phyloP scores from a whole-genome alignment of 2,113 vertebrate species.

The Tylochromis polylepis region DNA sequence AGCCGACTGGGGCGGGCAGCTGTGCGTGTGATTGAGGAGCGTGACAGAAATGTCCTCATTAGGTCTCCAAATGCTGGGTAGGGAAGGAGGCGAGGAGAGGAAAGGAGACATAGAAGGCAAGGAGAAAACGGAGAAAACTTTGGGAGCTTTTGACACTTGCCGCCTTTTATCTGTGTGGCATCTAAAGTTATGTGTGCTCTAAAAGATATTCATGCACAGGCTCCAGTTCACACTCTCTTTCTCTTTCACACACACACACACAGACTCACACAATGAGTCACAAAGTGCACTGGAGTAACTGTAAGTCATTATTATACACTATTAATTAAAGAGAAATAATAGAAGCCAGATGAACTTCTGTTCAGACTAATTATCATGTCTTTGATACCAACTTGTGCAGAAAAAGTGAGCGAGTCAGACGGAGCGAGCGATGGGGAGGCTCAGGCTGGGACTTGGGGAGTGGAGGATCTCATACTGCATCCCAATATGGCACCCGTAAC shows the following conservation, averaged over 20 bases:
- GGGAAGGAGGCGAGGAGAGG: constrained; percentile 36
- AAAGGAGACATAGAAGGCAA: constrained; percentile 4
- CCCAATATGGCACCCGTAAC: constrained; percentile 57
- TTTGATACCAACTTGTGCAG: constrained; percentile 73
- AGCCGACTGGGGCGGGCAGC: constrained; percentile 59
- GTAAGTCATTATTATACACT: constrained; percentile 66
- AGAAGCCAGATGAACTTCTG: constrained; percentile 73
- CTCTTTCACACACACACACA: background rate
- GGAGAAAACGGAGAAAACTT: constrained; percentile 60
- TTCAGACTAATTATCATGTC: constrained; percentile 78
- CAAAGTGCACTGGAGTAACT: constrained; percentile 46
- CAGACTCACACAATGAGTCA: background rate
- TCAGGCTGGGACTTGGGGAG: constrained; percentile 52
- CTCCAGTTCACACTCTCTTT: background rate
- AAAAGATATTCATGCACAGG: constrained; percentile 42
- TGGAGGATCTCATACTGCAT: constrained; percentile 36
- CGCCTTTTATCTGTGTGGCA: constrained; percentile 67
- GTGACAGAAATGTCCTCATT: constrained; percentile 81
- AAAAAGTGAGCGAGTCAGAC: constrained; percentile 27
- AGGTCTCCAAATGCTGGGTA: constrained; percentile 70
- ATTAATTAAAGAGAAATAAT: constrained; percentile 76
- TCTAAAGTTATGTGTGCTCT: constrained; percentile 62
- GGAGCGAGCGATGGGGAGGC: constrained; percentile 4
- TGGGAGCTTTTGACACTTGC: constrained; percentile 71
- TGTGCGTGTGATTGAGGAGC: constrained; percentile 73